Conservation (phyloP, 2,797 vertebrate species). For the Myiotriccus ornatus region DNA sequence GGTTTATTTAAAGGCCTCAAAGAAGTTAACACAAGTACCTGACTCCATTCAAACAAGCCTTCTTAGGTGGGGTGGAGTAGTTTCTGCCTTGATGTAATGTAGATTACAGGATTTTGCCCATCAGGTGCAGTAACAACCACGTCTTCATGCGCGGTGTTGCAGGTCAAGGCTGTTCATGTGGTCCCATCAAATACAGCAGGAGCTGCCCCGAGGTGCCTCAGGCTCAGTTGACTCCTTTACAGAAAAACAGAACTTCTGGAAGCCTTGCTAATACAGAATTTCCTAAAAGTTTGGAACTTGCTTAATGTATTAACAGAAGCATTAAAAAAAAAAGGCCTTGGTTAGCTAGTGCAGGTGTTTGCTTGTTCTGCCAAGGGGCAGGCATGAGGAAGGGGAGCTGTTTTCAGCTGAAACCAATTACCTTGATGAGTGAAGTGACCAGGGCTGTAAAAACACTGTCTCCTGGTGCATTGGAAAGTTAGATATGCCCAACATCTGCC, state of each 20-base stretch:
- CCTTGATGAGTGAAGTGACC: not conserved
- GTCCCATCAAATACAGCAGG: not conserved
- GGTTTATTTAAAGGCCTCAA: not conserved
- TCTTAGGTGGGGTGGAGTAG: not conserved
- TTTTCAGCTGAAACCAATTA: constrained; percentile 33
- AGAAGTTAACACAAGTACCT: not conserved
- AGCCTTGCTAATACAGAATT: not conserved
- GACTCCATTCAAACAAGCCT: not conserved
- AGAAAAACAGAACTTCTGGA: not conserved
- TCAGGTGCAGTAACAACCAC: no score
- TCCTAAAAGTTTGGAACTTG: not conserved
- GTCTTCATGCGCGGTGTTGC: not conserved
- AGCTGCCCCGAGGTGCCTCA: not conserved
- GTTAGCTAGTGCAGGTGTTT: not conserved
- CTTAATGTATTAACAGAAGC: not conserved
- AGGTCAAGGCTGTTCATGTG: fast-evolving
- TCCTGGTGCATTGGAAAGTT: not conserved
- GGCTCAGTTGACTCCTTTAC: not conserved
- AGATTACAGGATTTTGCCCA: not conserved
- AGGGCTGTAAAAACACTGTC: not conserved
- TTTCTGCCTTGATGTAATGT: not conserved
- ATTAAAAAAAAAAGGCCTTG: not conserved
- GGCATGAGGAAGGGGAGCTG: not conserved
- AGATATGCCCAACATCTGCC: not conserved
- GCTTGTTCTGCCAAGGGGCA: not conserved